These are phyloP conservation scores for Heliconius ethilla DNA, from an alignment of 2,888 invertebrate genomes.

Conservation along the genomic window DNA sequence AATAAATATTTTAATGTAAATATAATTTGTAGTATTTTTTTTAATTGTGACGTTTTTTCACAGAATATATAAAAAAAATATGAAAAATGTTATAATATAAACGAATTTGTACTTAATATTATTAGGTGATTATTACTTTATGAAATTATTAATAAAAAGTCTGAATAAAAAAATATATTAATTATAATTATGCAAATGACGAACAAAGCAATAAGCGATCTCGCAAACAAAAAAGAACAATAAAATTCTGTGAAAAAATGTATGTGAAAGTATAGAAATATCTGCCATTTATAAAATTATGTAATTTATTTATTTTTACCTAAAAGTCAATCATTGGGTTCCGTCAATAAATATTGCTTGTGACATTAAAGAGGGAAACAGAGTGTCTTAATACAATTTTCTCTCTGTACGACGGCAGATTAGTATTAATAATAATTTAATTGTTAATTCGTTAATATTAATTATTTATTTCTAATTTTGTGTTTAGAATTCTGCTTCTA, in stretches of 20 bases:
- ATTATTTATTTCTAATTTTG: constrained; percentile 57
- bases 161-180: background rate
- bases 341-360: no score
- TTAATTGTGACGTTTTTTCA: constrained; percentile 60
- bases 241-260: constrained; percentile 62
- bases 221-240: background rate
- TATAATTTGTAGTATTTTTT: constrained; percentile 56
- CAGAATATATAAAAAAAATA: constrained; percentile 50
- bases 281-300: background rate
- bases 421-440: constrained; percentile 32
- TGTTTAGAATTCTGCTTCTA: constrained; percentile 70
- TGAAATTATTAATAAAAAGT: background rate
- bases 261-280: background rate
- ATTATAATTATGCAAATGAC: background rate
- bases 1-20: constrained; percentile 68
- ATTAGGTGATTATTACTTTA: constrained; percentile 42
- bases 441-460: constrained; percentile 60
- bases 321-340: no score
- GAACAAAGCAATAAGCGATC: background rate
- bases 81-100: constrained; percentile 33
- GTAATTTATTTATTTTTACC: background rate
- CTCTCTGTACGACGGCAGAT: constrained; percentile 29
- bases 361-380: background rate
- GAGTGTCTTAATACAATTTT: background rate
- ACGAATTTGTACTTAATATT: constrained; percentile 53